These are phyloP conservation scores for Papilio elwesi DNA, from an alignment of 2,888 invertebrate species.

Conservation along the genomic window DNA sequence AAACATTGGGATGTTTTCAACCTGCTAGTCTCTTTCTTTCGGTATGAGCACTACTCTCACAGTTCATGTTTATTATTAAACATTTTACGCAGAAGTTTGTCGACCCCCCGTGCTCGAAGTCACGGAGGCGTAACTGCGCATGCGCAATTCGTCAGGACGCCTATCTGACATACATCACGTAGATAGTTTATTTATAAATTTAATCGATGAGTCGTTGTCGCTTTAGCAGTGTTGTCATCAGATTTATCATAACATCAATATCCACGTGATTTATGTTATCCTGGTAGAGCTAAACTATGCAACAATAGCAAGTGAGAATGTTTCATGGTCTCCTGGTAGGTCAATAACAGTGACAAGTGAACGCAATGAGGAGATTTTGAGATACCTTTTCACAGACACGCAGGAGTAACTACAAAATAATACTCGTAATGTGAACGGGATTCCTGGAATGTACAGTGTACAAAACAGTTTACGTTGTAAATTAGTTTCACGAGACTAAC, in stretches of 20 bases:
- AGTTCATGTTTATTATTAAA: too few relatives aligned
- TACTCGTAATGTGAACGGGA: too few relatives aligned
- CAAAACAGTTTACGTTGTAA: too few relatives aligned
- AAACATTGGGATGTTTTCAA: too few relatives aligned
- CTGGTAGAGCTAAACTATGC: too few relatives aligned
- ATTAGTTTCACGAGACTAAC: neutral
- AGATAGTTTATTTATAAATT: neutral
- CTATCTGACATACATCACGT: constrained; percentile 14
- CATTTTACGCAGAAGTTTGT: neutral
- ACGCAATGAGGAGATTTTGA: neutral
- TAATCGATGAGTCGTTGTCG: neutral
- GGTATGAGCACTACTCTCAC: too few relatives aligned
- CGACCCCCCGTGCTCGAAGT: constrained; percentile 4
- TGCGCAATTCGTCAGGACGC: neutral
- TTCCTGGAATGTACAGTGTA: too few relatives aligned
- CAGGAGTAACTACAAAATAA: neutral
- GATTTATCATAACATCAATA: too few relatives aligned
- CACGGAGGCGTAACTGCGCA: constrained; percentile 4
- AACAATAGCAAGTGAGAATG: neutral
- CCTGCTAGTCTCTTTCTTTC: too few relatives aligned
- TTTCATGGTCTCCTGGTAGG: constrained; percentile 6
- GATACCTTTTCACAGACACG: neutral
- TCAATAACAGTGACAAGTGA: too few relatives aligned
- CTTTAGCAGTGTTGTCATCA: neutral
- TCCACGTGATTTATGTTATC: too few relatives aligned